Evolutionary conservation across 2,113 vertebrate species (phyloP), one percentile per base, ranked within the genome.

Genomic region (Abramis brama): DNA sequence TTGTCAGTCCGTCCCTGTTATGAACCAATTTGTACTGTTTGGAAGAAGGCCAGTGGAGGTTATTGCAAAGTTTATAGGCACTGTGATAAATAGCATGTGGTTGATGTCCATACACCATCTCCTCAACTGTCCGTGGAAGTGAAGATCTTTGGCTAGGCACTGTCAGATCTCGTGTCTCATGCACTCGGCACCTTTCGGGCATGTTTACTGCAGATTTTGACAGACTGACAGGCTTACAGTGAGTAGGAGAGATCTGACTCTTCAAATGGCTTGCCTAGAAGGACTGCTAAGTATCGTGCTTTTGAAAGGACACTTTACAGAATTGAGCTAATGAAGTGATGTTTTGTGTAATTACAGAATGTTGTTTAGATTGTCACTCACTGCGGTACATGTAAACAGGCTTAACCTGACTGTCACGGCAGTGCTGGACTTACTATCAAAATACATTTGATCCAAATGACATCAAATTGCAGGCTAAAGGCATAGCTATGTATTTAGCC

Each of bases 261-360:
- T 23, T 83, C 33, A n/a, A 88, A 83, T 30, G 85, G 71, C 50
- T 50, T 79, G 82, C 39, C 75, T 89, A 19, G 74, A 60, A 75
- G 82, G 85, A 19, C 64, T 19, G 60, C 50, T 77, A 80, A 79
- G 57, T 47, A 77, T 78, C n/a, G 6, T 25, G 50, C 23, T 57
- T 30, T 52, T 45, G 47, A 66, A 15, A 70, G 60, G 78, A 47
- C 75, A n/a, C 60, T 81, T 85, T 62, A 71, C n/a, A 71, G 80
- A 78, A 85, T 83, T 66, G 83, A 79, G 80, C 82, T 87, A 89
- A 85, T 78, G 83, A 83, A 79, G 75, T 85, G 80, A 84, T 50
- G 68, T 47, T 39, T 71, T 85, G 82, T 83, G 64, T 78, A 62
- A 85, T 81, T 87, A 68, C 50, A 25, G 64, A 82, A 47, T 33